phyloP scores from a whole-genome alignment of 2,888 invertebrate genomes.

The Steinernema scapterisci region DNA sequence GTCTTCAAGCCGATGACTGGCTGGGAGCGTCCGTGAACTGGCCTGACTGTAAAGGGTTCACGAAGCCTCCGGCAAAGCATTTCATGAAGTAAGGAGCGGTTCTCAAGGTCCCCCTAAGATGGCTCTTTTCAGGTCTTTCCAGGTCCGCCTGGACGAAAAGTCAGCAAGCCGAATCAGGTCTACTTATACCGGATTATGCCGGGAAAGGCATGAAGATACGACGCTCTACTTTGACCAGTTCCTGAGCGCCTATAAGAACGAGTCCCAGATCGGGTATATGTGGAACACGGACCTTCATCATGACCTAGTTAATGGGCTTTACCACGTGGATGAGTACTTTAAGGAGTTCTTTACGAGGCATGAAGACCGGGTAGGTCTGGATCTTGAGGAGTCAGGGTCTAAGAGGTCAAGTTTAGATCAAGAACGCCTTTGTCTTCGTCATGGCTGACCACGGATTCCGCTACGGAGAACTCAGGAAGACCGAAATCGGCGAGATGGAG shows the following conservation, averaged over 20 bases:
- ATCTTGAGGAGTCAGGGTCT: neutral
- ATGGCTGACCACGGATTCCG: slow-evolving; percentile 52
- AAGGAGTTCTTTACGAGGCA: neutral
- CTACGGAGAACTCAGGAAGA: slow-evolving; percentile 40
- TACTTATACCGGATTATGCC: neutral
- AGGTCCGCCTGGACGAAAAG: neutral
- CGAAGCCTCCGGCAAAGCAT: slow-evolving; percentile 28
- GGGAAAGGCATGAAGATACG: neutral
- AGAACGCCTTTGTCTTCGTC: slow-evolving; percentile 49
- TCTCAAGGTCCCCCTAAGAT: too few relatives aligned
- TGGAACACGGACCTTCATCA: neutral
- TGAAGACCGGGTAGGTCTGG: neutral
- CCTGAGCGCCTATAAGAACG: slow-evolving; percentile 6
- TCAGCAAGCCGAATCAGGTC: neutral
- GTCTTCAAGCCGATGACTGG: neutral
- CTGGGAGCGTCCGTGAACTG: neutral
- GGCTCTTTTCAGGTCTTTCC: neutral
- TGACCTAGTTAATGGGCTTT: neutral
- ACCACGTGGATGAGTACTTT: neutral
- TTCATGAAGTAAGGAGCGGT: slow-evolving; percentile 30
- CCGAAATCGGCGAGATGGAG: slow-evolving; percentile 41
- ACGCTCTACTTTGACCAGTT: neutral
- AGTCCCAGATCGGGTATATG: neutral
- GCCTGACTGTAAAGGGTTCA: slow-evolving; percentile 33
- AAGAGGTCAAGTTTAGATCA: slow-evolving; percentile 37